Evolutionary conservation across 2,113 vertebrate species (phyloP).

Genomic region (Heterocephalus glaber): DNA sequence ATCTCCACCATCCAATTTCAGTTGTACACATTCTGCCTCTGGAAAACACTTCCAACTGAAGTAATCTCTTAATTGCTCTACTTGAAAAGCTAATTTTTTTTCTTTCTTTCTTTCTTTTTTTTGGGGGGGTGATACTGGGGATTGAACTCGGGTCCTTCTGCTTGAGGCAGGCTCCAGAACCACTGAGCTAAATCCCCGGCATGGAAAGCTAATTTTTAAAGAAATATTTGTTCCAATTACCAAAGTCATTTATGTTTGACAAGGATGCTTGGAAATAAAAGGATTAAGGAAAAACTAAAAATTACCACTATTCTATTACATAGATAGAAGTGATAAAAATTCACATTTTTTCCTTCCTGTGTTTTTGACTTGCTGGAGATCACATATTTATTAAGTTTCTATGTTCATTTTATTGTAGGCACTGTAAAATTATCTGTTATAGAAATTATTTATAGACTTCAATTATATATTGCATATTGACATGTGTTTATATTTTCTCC

Average conservation of each 20-base stretch:
- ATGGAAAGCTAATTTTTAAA: slow-evolving; percentile 19
- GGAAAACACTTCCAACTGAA: slow-evolving; percentile 27
- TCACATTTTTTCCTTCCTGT: neutral
- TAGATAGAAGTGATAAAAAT: neutral
- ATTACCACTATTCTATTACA: neutral
- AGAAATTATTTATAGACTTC: neutral
- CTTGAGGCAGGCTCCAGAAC: neutral
- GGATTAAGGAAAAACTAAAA: neutral
- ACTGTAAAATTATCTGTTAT: slow-evolving; percentile 21
- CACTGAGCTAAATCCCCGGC: too few species aligned
- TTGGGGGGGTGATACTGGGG: too few species aligned
- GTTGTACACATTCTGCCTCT: neutral
- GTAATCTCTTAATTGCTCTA: slow-evolving; percentile 42
- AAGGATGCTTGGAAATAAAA: neutral
- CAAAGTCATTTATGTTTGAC: neutral
- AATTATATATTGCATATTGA: neutral
- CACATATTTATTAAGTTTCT: neutral
- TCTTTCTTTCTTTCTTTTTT: too few species aligned
- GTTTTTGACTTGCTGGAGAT: slow-evolving; percentile 27
- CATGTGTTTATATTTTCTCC: neutral
- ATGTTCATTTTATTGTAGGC: neutral
- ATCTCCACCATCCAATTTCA: slow-evolving; percentile 46
- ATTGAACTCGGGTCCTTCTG: too few species aligned
- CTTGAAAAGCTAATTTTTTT: slow-evolving; percentile 30
- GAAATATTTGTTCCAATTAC: neutral